A percentile compares a stretch with the other conserved stretches of the same genome.
Conservation (phyloP, 1,140 invertebrate genomes). For the Achroia grisella region DNA sequence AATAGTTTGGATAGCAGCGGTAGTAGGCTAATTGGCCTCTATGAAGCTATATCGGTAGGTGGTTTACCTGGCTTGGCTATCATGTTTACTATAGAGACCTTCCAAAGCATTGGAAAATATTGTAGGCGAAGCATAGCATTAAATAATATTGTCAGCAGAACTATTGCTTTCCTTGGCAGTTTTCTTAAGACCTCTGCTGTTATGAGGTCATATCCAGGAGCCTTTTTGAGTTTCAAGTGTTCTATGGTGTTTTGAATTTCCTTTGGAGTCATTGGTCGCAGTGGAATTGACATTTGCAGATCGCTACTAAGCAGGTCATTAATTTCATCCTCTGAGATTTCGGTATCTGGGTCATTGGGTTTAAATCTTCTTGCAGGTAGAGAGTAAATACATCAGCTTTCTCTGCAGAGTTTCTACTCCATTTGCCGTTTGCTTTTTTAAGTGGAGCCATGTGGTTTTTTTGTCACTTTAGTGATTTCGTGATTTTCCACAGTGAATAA, state of each 20-base stretch:
- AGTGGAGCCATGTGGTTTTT: slow-evolving; percentile 3
- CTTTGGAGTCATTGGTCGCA: neutral
- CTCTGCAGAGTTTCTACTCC: neutral
- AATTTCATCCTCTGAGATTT: neutral
- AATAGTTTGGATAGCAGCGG: slow-evolving; percentile 30
- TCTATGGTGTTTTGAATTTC: neutral
- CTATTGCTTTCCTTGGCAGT: neutral
- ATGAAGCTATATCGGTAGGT: slow-evolving; percentile 9
- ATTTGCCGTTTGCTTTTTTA: neutral
- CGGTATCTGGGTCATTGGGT: neutral
- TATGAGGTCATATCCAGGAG: slow-evolving; percentile 1
- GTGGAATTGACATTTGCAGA: slow-evolving; percentile 2
- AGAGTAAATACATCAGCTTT: neutral
- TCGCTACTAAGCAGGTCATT: neutral
- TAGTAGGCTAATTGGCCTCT: slow-evolving; percentile 6
- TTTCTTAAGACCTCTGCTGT: neutral
- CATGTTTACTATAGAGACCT: neutral
- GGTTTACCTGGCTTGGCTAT: too few relatives aligned
- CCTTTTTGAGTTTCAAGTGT: slow-evolving; percentile 3
- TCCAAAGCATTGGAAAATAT: neutral
- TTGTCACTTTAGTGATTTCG: slow-evolving; percentile 3
- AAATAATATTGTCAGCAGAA: neutral
- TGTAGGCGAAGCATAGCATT: neutral
- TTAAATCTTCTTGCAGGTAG: slow-evolving; percentile 1
- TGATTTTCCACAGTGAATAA: slow-evolving; percentile 5